phyloP scores from a whole-genome alignment of 2,888 invertebrate species.

The Baccha elongata region DNA sequence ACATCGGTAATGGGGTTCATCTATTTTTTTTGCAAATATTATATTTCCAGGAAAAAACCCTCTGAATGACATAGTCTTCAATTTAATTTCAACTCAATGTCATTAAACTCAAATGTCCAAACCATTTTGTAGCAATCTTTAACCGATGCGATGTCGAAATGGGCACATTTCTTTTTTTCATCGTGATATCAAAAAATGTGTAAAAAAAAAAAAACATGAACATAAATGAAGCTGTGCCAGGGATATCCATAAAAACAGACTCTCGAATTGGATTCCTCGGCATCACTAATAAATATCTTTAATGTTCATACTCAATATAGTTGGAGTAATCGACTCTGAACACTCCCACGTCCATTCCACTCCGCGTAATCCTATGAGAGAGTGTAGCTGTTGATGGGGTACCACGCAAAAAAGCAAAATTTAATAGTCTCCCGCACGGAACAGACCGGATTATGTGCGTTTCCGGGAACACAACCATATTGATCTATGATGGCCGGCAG shows the following conservation, averaged over 20 bases:
- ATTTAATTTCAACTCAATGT: conserved; percentile 59
- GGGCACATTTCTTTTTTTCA: conserved; percentile 29
- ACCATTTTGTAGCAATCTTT: conserved; percentile 51
- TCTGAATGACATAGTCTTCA: conserved; percentile 53
- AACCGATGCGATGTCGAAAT: conserved; percentile 20
- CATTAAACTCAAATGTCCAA: conserved; percentile 55
- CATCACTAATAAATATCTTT: conserved; percentile 61
- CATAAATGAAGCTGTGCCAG: neutral
- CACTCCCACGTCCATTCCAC: neutral
- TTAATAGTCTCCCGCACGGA: conserved; percentile 28
- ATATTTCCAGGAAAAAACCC: neutral
- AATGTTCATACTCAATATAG: conserved; percentile 49
- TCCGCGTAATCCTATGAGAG: conserved; percentile 1
- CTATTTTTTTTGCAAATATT: conserved; percentile 12
- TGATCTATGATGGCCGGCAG: conserved; percentile 49
- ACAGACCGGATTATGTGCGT: conserved; percentile 50
- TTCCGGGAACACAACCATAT: conserved; percentile 37
- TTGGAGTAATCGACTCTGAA: conserved; percentile 37
- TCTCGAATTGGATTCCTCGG: neutral
- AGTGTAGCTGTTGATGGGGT: neutral
- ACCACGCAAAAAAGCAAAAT: conserved; percentile 34
- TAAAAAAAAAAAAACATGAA: conserved; percentile 8
- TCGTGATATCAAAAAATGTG: conserved; percentile 11
- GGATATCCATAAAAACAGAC: conserved; percentile 4
- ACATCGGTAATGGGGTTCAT: conserved; percentile 24